phyloP scores from a whole-genome alignment of 2,888 invertebrate genomes.

The Parascotia fuliginaria region DNA sequence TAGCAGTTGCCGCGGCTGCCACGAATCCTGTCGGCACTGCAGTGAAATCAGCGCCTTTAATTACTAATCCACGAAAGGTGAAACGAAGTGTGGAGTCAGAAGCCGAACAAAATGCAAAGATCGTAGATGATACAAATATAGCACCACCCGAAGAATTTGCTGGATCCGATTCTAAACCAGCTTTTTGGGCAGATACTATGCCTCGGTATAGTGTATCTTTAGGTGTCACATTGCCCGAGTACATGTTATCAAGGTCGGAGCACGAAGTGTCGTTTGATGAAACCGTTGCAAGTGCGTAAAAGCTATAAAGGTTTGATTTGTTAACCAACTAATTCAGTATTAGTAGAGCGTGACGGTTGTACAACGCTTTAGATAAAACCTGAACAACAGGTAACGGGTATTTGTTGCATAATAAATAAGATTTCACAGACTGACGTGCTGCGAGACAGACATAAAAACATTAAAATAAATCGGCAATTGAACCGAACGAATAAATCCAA shows the following conservation, averaged over 20 bases:
- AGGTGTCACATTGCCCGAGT: conserved; percentile 88
- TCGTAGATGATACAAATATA: conserved; percentile 69
- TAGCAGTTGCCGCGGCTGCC: conserved; percentile 54
- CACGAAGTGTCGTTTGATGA: conserved; percentile 89
- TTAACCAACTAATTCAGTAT: conserved; percentile 69
- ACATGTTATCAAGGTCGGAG: conserved; percentile 89
- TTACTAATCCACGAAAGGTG: conserved; percentile 48
- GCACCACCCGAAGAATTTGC: conserved; percentile 83
- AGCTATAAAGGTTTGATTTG: conserved; percentile 53
- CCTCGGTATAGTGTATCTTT: conserved; percentile 87
- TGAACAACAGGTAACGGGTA: conserved; percentile 66
- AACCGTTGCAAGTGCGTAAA: conserved; percentile 76
- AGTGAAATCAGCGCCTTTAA: conserved; percentile 40
- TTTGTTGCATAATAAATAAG: conserved; percentile 75
- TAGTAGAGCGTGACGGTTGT: conserved; percentile 80
- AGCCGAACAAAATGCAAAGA: conserved; percentile 62
- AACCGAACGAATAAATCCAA: conserved; percentile 39
- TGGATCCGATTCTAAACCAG: conserved; percentile 85
- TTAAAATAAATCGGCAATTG: conserved; percentile 45
- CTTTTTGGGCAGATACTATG: conserved; percentile 88
- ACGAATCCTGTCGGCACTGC: conserved; percentile 54
- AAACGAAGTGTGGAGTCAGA: conserved; percentile 71
- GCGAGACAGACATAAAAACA: conserved; percentile 46
- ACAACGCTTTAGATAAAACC: conserved; percentile 69
- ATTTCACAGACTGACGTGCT: conserved; percentile 68